These are phyloP conservation scores for Amia ocellicauda DNA, from an alignment of 2,113 vertebrate genomes.

Conservation along the genomic window DNA sequence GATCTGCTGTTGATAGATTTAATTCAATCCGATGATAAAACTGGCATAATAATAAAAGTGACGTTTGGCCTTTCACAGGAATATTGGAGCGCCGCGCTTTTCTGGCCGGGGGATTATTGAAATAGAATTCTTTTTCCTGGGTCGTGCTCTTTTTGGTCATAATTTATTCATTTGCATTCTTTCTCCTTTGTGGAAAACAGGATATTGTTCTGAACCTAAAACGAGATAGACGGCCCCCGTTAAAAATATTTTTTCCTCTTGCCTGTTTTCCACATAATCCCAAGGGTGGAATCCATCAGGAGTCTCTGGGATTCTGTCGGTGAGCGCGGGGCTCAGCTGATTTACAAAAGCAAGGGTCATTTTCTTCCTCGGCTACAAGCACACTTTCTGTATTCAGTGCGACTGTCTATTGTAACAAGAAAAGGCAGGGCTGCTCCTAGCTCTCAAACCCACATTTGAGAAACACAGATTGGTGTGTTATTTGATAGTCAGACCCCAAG, in stretches of 20 bases:
- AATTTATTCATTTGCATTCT: slow-evolving; percentile 44
- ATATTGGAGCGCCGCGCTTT: slow-evolving; percentile 48
- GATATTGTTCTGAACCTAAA: slow-evolving; percentile 42
- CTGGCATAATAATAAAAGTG: slow-evolving; percentile 19
- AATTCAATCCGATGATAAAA: slow-evolving; percentile 52
- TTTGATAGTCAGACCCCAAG: too few relatives aligned
- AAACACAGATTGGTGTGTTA: too few relatives aligned
- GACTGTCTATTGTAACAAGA: too few relatives aligned
- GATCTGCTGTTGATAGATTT: slow-evolving; percentile 58
- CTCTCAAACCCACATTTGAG: too few relatives aligned
- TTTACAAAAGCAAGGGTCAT: background rate
- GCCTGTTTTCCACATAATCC: background rate
- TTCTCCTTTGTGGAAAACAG: slow-evolving; percentile 57
- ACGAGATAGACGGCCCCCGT: background rate
- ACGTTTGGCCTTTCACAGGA: slow-evolving; percentile 42
- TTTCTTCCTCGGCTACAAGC: too few relatives aligned
- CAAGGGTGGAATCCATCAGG: background rate
- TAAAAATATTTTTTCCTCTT: background rate
- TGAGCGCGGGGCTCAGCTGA: background rate
- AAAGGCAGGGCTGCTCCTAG: too few relatives aligned
- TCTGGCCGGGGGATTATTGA: slow-evolving; percentile 58
- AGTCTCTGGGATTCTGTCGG: background rate
- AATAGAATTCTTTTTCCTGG: slow-evolving; percentile 57
- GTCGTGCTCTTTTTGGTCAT: slow-evolving; percentile 53
- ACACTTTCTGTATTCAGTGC: background rate